Evolutionary conservation across 1,140 invertebrate genomes (phyloP), one percentile per base, ranked within the genome.

Genomic region (Drosophila saltans): DNA sequence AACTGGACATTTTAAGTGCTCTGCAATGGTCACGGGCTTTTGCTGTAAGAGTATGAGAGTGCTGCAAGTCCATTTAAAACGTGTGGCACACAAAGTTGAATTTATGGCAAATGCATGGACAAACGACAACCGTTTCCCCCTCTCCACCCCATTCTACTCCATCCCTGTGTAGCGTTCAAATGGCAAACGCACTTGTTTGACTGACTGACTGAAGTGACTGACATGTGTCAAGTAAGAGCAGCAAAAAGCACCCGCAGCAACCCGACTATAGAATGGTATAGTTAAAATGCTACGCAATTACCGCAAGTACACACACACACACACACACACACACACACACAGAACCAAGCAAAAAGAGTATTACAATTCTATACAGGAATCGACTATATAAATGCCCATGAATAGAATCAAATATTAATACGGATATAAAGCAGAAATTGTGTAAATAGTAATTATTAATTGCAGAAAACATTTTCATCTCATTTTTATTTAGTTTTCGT

Each of bases 141-240:
- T 24, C 45, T n/a, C 40, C 63, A 11, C 9, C 26, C 30, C 36
- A 65, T 45, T 45, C 24, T 30, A 41, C 24, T 7, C 62, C 11
- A 48, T 30, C 4, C 28, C 33, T 59, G 16, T 71, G 60, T 60
- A 30, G 56, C 62, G 55, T 57, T 68, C 64, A 26, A 70, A 73
- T 70, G 78, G 62, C 78, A 72, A 78, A 72, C 52, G 45, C 69
- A 67, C 62, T 40, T 40, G 39, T 11, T 24, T 52, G 45, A 52
- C 21, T 26, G 21, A 52, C 21, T 52, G 21, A 82, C 67, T 75
- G 76, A 52, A 21, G 45, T 24, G 24, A 72, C 72, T 82, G 83
- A 82, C 83, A 86, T 88, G 84, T 86, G 83, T 86, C 83, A 86
- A 86, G 83, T 86, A 86, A 84, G 66, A 83, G 73, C 62, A 67